Base-by-base conservation (phyloP, 2,888 invertebrate genomes). In the Perizoma affinitatum region DNA sequence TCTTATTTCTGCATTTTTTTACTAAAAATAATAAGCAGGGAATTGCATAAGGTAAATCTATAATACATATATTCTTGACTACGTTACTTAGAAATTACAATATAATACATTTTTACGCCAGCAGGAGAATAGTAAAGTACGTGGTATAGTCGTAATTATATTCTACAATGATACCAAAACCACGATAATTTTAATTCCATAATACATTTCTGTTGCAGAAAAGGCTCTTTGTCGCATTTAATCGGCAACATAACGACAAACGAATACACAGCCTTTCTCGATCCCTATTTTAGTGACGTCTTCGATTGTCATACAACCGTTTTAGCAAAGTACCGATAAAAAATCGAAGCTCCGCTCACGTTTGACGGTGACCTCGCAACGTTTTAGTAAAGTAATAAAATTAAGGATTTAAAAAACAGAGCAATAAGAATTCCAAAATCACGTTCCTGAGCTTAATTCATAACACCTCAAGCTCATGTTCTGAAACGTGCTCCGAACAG, bases 401-500 rank as follows among this genome's bases (percentile, higher is more conserved):
- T 44, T n/a, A 42, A 42, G n/a, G 44, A 1, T 44, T 22, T 11
- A 22, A 22, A 52, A 50, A 44, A 41, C 49, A 36, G 41, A 50
- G 49, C 48, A 40, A 48, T 48, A 54, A 9, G 11, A 60, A 45
- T 54, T 22, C 45, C 44, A 47, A 52, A 49, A 59, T 42, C 58
- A 55, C 58, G 51, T 58, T 63, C 55, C 46, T 55, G 41, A 48
- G 44, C 41, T 44, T 44, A 54, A 54, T 40, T 43, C 43, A 44
- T 44, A 48, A 48, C 35, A 41, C 47, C 47, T 33, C 36, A 36
- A 43, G 36, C 36, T 41, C 52, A 52, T 52, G 52, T 45, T 55
- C 45, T 46, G 11, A 60, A 64, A 58, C 64, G 54, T 52, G 61
- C 45, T 48, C 36, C 41, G 33, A 52, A 55, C 52, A 43, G 55